Base-by-base conservation (phyloP, 2,888 invertebrate genomes). In the Heterodera filipjevi region DNA sequence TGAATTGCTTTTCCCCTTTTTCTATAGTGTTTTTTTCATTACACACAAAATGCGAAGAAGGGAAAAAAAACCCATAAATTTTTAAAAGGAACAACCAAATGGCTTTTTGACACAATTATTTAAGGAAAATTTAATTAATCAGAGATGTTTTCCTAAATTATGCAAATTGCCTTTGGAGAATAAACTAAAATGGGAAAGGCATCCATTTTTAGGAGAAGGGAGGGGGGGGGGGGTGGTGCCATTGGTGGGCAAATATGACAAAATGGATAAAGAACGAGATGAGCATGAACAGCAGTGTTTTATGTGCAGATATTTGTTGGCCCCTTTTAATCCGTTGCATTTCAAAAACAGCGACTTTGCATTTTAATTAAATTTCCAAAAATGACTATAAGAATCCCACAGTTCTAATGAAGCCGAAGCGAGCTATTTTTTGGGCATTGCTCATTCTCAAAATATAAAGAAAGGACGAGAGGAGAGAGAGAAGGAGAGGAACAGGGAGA, bases 61-160 rank as follows among this genome's bases (percentile, higher is more conserved):
- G n/a, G n/a, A n/a, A n/a, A n/a, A n/a, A n/a, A n/a, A n/a, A n/a
- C n/a, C n/a, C n/a, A n/a, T 8, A 59, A 27, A n/a, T 5, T 53
- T n/a, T n/a, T 10, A 27, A 59, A 27, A 59, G 22, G 27, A 6
- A 59, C 10, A 59, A n/a, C n/a, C 27, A n/a, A 59, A 59, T 53
- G 53, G 59, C 27, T n/a, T 8, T 22, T 59, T 59, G 8, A 22
- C 8, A 59, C 5, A n/a, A 27, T 59, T 59, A 53, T 22, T 59
- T 27, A 5, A n/a, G 22, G n/a, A 27, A 12, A 27, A 59, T 27
- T 27, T 59, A 59, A 59, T 59, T 59, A 59, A 27, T 59, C 27
- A 59, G 27, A 59, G 59, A 59, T n/a, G 10, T 27, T 59, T 59
- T 59, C 27, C 59, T 59, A 59, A 59, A 59, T 59, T 59, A 59